phyloP scores from a whole-genome alignment of 2,113 vertebrate species.

The Uria aalge region DNA sequence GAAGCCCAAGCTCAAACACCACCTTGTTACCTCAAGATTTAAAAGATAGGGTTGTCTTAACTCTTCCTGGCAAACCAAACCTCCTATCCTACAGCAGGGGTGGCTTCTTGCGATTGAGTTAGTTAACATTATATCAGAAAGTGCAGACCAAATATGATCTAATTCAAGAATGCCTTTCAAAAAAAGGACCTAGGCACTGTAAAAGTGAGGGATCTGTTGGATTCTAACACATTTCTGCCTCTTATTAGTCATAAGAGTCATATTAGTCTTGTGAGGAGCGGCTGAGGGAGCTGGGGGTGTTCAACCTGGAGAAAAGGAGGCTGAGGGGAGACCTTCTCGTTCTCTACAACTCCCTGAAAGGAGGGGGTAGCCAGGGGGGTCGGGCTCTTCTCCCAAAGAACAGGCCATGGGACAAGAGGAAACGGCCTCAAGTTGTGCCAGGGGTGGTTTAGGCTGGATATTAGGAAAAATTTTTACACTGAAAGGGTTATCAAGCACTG shows the following conservation, averaged over 20 bases:
- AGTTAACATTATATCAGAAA: background rate
- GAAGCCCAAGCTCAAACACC: background rate
- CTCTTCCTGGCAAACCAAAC: background rate
- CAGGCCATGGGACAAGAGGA: too few species aligned
- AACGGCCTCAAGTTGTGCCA: too few species aligned
- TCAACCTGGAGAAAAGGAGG: too few species aligned
- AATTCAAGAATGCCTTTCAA: background rate
- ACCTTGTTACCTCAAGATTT: too few species aligned
- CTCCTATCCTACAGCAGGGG: rapidly evolving
- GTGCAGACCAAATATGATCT: rapidly evolving
- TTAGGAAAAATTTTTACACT: background rate
- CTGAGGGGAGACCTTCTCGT: too few species aligned
- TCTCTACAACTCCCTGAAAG: too few species aligned
- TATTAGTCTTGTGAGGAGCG: too few species aligned
- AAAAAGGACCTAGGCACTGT: rapidly evolving
- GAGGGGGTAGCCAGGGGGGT: too few species aligned
- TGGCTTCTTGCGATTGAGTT: rapidly evolving
- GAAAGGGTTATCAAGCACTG: background rate
- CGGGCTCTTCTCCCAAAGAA: too few species aligned
- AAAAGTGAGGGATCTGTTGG: too few species aligned
- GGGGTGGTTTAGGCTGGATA: background rate
- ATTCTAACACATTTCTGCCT: background rate
- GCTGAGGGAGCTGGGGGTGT: too few species aligned
- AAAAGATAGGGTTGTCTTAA: background rate
- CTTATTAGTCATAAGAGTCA: rapidly evolving